Percentiles rank a stretch among this genome's conserved stretches.
phyloP scores from a whole-genome alignment of 2,113 vertebrate species.

The Pseudorasbora parva region DNA sequence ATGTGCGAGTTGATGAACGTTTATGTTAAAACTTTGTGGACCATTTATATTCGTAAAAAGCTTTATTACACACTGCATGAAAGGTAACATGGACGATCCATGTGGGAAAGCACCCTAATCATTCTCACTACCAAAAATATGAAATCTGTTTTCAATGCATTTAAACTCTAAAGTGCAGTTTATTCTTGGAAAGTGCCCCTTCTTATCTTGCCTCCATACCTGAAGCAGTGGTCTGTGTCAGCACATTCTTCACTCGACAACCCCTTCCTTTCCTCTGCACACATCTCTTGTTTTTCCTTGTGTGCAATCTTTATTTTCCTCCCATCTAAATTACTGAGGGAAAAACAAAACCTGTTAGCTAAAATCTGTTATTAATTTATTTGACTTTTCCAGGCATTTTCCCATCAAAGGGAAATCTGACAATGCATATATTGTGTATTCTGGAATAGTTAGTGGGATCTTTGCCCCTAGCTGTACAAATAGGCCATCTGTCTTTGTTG shows the following conservation, averaged over 20 bases:
- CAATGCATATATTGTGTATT: slow-evolving; percentile 47
- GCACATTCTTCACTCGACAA: background rate
- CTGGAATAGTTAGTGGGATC: background rate
- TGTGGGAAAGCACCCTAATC: background rate
- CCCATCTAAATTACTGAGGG: background rate
- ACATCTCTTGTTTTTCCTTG: background rate
- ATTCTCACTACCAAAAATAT: background rate
- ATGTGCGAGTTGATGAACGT: too few species aligned
- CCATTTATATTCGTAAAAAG: too few species aligned
- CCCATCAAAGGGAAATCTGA: slow-evolving; percentile 36
- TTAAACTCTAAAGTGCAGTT: background rate
- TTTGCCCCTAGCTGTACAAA: slow-evolving; percentile 2
- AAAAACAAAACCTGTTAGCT: background rate
- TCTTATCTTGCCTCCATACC: background rate
- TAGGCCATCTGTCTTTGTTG: background rate
- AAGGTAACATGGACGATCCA: too few species aligned
- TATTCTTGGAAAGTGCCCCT: background rate
- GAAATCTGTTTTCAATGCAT: background rate
- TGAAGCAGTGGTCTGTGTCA: slow-evolving; percentile 5
- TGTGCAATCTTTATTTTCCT: background rate
- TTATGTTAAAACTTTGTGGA: too few species aligned
- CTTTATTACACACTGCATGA: too few species aligned
- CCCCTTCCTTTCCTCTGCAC: background rate
- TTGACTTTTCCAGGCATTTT: background rate
- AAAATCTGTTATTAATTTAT: background rate